Conservation (phyloP, 2,888 invertebrate species). For the Anagyrus pseudococci region DNA sequence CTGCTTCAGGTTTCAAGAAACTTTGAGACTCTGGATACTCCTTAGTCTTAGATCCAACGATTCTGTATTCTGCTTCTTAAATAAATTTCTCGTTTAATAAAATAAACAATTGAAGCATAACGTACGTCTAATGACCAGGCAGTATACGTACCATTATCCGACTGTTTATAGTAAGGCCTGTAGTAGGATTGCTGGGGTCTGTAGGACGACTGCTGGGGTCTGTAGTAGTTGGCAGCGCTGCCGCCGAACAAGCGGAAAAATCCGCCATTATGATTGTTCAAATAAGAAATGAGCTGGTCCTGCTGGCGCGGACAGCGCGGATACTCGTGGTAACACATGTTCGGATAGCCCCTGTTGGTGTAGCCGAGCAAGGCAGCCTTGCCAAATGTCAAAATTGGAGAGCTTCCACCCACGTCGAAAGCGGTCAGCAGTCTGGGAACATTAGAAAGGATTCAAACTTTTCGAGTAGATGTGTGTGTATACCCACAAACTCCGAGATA, state of each 20-base stretch:
- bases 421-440: slow-evolving; percentile 66
- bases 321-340: slow-evolving; percentile 71
- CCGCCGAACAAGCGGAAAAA: slow-evolving; percentile 63
- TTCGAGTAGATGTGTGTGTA: not conserved
- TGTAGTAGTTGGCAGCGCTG: slow-evolving; percentile 9
- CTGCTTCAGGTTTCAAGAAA: slow-evolving; percentile 11
- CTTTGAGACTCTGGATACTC: not conserved
- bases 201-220: slow-evolving; percentile 17
- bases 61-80: slow-evolving; percentile 10
- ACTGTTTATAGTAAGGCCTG: slow-evolving; percentile 8
- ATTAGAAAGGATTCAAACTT: not conserved
- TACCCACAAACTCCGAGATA: too few relatives aligned
- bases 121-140: too few relatives aligned
- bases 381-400: slow-evolving; percentile 77
- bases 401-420: slow-evolving; percentile 62
- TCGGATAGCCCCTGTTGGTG: slow-evolving; percentile 69
- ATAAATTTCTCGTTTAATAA: not conserved
- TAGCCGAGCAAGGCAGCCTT: slow-evolving; percentile 79
- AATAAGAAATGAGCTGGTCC: slow-evolving; percentile 75
- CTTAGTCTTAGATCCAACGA: slow-evolving; percentile 4
- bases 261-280: slow-evolving; percentile 86
- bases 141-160: slow-evolving; percentile 8
- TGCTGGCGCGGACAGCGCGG: slow-evolving; percentile 77
- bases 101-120: not conserved
- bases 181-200: not conserved